A percentile compares a stretch with the other conserved stretches of the same genome.
phyloP scores from a whole-genome alignment of 2,888 invertebrate genomes.

The Cremastinae sp. region DNA sequence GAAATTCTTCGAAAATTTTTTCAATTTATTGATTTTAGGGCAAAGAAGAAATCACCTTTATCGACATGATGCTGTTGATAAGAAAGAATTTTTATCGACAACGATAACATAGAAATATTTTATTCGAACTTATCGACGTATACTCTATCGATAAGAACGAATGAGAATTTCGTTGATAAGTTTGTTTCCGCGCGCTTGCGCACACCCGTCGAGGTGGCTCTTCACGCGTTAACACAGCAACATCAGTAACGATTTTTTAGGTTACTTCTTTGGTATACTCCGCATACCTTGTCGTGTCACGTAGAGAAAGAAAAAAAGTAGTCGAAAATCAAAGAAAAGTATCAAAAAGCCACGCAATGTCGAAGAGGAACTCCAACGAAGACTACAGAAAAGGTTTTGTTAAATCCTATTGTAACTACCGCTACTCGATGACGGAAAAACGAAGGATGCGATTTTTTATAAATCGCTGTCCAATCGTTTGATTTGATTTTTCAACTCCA shows the following conservation, averaged over 20 bases:
- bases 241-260: slow-evolving; percentile 65
- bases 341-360: slow-evolving; percentile 66
- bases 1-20: too few relatives aligned
- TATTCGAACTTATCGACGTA: too few relatives aligned
- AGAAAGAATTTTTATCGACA: too few relatives aligned
- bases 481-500: slow-evolving; percentile 14
- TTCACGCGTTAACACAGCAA: slow-evolving; percentile 31
- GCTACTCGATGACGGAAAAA: slow-evolving; percentile 60
- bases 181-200: slow-evolving; percentile 23
- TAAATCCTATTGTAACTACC: slow-evolving; percentile 65
- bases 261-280: slow-evolving; percentile 64
- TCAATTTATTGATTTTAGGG: too few relatives aligned
- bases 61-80: too few relatives aligned
- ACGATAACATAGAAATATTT: too few relatives aligned
- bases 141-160: not conserved
- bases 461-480: slow-evolving; percentile 35
- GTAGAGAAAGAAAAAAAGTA: slow-evolving; percentile 15
- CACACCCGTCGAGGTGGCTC: slow-evolving; percentile 7
- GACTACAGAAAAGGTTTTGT: slow-evolving; percentile 79
- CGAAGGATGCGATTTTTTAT: slow-evolving; percentile 46
- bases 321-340: slow-evolving; percentile 51
- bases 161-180: slow-evolving; percentile 15
- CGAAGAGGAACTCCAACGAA: slow-evolving; percentile 71
- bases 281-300: slow-evolving; percentile 58
- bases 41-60: too few relatives aligned